Conservation (phyloP, 2,888 invertebrate genomes). For the Aspidiotus rigidus region DNA sequence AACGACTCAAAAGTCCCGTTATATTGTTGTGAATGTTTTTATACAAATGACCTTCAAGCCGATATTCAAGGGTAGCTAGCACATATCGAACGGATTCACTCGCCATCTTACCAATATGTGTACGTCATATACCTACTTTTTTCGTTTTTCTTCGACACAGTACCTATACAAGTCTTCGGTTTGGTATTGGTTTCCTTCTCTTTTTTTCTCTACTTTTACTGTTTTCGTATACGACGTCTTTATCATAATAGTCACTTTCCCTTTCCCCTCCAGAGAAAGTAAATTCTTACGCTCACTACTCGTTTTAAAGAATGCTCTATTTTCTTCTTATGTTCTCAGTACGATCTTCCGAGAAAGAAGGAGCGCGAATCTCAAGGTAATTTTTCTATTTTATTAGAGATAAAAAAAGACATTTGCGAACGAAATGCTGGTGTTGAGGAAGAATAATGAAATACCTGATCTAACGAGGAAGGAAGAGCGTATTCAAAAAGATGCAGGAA, state of each 20-base stretch:
- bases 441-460: too few species aligned
- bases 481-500: too few species aligned
- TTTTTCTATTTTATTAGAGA: too few species aligned
- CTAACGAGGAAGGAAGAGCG: too few species aligned
- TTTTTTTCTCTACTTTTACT: slow-evolving; percentile 11
- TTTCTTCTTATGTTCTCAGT: too few species aligned
- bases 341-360: too few species aligned
- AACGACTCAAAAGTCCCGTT: slow-evolving; percentile 28
- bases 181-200: not conserved
- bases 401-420: too few species aligned
- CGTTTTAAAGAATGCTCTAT: too few species aligned
- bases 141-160: not conserved
- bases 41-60: slow-evolving; percentile 26
- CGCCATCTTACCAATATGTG: slow-evolving; percentile 8
- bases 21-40: slow-evolving; percentile 27
- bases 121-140: slow-evolving; percentile 5
- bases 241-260: slow-evolving; percentile 30
- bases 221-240: slow-evolving; percentile 6
- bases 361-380: too few species aligned
- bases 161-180: not conserved
- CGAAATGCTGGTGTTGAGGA: too few species aligned
- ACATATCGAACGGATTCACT: slow-evolving; percentile 23
- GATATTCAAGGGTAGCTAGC: slow-evolving; percentile 32
- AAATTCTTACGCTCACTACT: not conserved
- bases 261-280: slow-evolving; percentile 23